Evolutionary conservation across 2,888 invertebrate genomes (phyloP).

Genomic region (Chymomyza amoena): DNA sequence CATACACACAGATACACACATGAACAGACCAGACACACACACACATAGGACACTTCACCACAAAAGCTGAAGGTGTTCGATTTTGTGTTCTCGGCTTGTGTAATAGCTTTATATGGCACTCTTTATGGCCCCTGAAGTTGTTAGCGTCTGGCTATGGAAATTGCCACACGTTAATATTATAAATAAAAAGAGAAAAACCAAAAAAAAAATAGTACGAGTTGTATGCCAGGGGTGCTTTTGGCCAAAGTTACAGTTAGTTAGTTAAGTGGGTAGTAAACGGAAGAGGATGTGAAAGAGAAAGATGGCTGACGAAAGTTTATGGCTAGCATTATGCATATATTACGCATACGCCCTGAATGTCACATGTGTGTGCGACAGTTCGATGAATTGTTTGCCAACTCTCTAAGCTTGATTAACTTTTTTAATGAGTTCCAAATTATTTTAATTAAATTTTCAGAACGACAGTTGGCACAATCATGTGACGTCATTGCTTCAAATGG

Average conservation of each 20-base stretch:
- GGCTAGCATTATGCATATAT: slow-evolving; percentile 26
- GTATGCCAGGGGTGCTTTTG: neutral
- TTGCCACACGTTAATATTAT: slow-evolving; percentile 28
- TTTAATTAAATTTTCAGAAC: slow-evolving; percentile 44
- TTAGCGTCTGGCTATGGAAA: slow-evolving; percentile 30
- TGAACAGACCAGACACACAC: slow-evolving; percentile 14
- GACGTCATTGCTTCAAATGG: neutral
- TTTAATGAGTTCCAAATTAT: slow-evolving; percentile 53
- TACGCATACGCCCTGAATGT: slow-evolving; percentile 52
- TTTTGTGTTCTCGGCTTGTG: slow-evolving; percentile 17
- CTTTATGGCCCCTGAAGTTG: slow-evolving; percentile 21
- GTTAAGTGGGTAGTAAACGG: neutral
- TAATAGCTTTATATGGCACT: slow-evolving; percentile 5
- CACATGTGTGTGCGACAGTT: neutral
- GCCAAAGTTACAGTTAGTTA: neutral
- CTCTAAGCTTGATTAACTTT: slow-evolving; percentile 60
- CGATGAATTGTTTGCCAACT: slow-evolving; percentile 12
- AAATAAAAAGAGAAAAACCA: slow-evolving; percentile 10
- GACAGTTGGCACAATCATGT: slow-evolving; percentile 1
- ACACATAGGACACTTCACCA: slow-evolving; percentile 21
- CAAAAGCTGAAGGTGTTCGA: slow-evolving; percentile 30
- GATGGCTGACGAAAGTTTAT: slow-evolving; percentile 10
- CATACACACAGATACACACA: slow-evolving; percentile 15
- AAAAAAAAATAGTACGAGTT: neutral
- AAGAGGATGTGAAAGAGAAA: neutral